Base-by-base conservation (phyloP, 2,888 invertebrate genomes). In the Gymnocheta viridis region DNA sequence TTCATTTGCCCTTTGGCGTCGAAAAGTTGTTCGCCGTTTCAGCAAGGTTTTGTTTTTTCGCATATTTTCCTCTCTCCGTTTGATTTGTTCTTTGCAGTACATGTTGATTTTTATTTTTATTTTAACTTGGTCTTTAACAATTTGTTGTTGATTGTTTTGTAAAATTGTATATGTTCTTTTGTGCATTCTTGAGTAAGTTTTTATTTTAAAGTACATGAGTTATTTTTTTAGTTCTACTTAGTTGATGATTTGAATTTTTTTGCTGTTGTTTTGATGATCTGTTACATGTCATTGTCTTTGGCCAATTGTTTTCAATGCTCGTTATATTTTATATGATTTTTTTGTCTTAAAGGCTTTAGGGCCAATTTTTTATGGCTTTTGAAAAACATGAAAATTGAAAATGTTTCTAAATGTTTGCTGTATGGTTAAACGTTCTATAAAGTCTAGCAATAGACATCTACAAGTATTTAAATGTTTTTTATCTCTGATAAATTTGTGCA, bases 1-100 rank as follows among this genome's bases (percentile, higher is more conserved):
- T n/a, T 82, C 76, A 82, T 85, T 85, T 86, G 86, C 85, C 86
- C 83, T 86, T 79, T 86, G 87, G 87, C 87, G 86, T 85, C 86
- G 72, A 76, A 86, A 88, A 87, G 86, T 88, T 88, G 85, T 86
- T 80, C 86, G 82, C 82, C 79, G 85, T 82, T 85, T 85, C 64
- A 64, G 54, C 51, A 22, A 24, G 72, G 73, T 82, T 78, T 38
- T 44, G n/a, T 44, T 62, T n/a, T 41, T 41, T 41, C 27, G 32
- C 27, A 56, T 47, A 5, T 12, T 38, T 14, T 6, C 64, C 44
- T 44, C 29, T 49, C 81, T 49, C 17, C 66, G 41, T 82, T 67
- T 82, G 44, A 49, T 76, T 74, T 78, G 22, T 81, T 74, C 47
- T 62, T 69, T 38, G 54, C 64, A 22, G 14, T 47, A 66, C 32